Evolutionary conservation across 2,888 invertebrate genomes (phyloP).

Genomic region (Unio delphinus): DNA sequence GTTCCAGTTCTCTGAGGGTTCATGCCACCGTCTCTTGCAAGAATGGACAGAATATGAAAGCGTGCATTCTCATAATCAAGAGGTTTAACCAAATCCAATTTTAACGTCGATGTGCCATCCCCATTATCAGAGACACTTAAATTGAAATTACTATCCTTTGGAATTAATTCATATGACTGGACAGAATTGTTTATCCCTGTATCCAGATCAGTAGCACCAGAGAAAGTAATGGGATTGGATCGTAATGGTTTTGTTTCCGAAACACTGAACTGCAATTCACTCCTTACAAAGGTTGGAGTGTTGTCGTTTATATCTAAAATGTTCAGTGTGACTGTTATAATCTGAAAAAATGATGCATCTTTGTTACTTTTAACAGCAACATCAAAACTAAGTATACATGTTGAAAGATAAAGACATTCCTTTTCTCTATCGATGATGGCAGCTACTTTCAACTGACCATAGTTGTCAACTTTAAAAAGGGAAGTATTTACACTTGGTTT

Average conservation of each 20-base stretch:
- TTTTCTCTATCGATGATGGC: conserved; percentile 35
- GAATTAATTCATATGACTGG: conserved; percentile 24
- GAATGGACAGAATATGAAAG: conserved; percentile 24
- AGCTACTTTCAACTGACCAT: conserved; percentile 31
- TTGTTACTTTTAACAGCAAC: conserved; percentile 18
- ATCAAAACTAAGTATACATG: conserved; percentile 31
- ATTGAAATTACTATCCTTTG: conserved; percentile 9
- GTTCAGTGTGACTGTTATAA: conserved; percentile 25
- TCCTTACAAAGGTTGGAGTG: conserved; percentile 37
- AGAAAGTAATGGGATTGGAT: conserved; percentile 15
- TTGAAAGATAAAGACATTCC: conserved; percentile 27
- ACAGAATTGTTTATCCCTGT: conserved; percentile 38
- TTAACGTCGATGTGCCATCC: conserved; percentile 12
- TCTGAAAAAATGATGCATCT: conserved; percentile 15
- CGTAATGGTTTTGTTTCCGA: conserved; percentile 30
- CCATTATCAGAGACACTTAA: conserved; percentile 8
- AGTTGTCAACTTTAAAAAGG: conserved; percentile 19
- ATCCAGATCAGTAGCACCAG: conserved; percentile 36
- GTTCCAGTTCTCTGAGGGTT: conserved; percentile 41
- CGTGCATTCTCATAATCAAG: conserved; percentile 33
- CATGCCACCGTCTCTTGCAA: conserved; percentile 41
- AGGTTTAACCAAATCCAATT: conserved; percentile 25
- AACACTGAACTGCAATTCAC: conserved; percentile 19
- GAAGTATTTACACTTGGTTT: conserved; percentile 1
- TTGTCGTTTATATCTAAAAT: conserved; percentile 44